Conservation (phyloP, 2,797 vertebrate genomes). For the Zalophus californianus region DNA sequence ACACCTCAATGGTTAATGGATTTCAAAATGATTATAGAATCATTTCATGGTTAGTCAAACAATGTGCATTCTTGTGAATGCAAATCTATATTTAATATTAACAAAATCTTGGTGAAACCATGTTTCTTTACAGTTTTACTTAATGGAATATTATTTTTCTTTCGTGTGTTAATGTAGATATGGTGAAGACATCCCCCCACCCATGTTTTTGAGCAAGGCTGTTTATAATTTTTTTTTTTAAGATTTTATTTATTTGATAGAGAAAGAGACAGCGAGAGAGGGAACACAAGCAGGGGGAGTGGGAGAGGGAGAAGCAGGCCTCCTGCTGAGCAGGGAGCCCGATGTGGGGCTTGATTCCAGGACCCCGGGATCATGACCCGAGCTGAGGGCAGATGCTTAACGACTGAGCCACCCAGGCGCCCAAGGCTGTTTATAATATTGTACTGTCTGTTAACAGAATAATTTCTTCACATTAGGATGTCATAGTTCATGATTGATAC, state of each 20-base stretch:
- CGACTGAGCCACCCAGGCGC: no score
- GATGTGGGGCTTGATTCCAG: no score
- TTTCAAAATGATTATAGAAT: constrained; percentile 18
- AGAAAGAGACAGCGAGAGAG: no score
- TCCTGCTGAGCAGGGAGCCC: no score
- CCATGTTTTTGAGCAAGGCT: background rate
- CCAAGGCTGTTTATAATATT: constrained; percentile 39
- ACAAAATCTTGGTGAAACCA: constrained; percentile 23
- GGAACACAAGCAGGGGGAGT: no score
- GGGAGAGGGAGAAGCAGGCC: no score
- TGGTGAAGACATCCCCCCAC: background rate
- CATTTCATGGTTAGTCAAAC: constrained; percentile 40
- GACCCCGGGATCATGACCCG: no score
- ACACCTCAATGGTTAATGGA: background rate
- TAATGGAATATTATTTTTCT: constrained; percentile 44
- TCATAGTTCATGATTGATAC: background rate
- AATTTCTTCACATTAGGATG: background rate
- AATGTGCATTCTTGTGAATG: background rate
- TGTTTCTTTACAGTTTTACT: constrained; percentile 56
- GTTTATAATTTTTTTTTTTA: background rate
- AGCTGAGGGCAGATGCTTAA: no score
- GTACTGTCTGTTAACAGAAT: background rate
- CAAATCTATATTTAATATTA: constrained; percentile 36
- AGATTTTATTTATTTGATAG: no score
- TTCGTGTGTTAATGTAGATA: constrained; percentile 1